A percentile compares a stretch with the other conserved stretches of the same genome.
Evolutionary conservation across 2,797 vertebrate species (phyloP).

Genomic region (Cynopterus sphinx): DNA sequence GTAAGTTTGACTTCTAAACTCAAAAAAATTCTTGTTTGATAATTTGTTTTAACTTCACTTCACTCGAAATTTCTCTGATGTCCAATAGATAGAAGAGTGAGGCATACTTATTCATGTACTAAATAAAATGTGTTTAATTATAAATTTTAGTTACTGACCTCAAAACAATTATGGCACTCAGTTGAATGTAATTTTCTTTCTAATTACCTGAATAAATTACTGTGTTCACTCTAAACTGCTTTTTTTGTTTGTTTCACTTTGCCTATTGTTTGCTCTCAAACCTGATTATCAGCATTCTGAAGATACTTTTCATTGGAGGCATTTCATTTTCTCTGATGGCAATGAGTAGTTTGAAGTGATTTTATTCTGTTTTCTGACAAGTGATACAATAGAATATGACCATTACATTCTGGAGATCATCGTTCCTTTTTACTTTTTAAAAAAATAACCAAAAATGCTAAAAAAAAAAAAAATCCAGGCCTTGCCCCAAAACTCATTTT

Average conservation of each 20-base stretch:
- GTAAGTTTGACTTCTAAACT: background rate
- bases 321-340: conserved; percentile 67
- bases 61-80: conserved; percentile 39
- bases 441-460: background rate
- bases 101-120: conserved; percentile 29
- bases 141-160: conserved; percentile 56
- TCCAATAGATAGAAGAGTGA: conserved; percentile 61
- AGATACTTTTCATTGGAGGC: conserved; percentile 44
- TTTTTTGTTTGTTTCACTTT: conserved; percentile 49
- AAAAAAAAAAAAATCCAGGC: background rate
- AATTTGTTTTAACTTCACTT: conserved; percentile 36
- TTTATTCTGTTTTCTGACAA: conserved; percentile 59
- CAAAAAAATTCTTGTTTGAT: background rate
- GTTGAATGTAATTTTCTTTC: conserved; percentile 47
- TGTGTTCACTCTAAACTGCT: conserved; percentile 28
- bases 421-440: background rate
- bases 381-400: conserved; percentile 50
- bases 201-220: conserved; percentile 75
- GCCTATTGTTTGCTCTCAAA: conserved; percentile 68
- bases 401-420: background rate
- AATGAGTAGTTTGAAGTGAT: conserved; percentile 46
- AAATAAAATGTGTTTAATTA: conserved; percentile 62
- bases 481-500: background rate
- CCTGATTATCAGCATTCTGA: conserved; percentile 40
- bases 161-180: conserved; percentile 52